Conservation (phyloP, 2,888 invertebrate species). For the Dicranocentrus wangi region DNA sequence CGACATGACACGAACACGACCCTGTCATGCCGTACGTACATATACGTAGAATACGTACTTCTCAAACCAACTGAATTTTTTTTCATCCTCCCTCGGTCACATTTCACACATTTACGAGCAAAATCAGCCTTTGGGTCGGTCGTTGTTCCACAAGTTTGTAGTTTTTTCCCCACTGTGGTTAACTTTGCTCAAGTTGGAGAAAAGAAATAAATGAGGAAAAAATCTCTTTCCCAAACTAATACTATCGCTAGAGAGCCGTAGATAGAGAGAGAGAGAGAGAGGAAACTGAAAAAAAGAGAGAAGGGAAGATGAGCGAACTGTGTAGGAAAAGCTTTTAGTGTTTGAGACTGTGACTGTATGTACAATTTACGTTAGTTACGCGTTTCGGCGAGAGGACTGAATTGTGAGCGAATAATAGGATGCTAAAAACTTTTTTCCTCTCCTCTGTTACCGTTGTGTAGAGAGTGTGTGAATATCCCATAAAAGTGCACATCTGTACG, state of each 20-base stretch:
- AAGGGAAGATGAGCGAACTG: slow-evolving; percentile 32
- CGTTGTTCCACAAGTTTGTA: slow-evolving; percentile 4
- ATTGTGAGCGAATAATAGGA: slow-evolving; percentile 22
- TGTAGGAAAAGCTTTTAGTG: not conserved
- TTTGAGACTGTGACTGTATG: too few species aligned
- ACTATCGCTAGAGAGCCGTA: too few species aligned
- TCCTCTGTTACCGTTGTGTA: not conserved
- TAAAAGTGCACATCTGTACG: slow-evolving; percentile 48
- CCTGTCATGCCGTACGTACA: slow-evolving; percentile 3
- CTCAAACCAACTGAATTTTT: not conserved
- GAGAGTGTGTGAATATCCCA: slow-evolving; percentile 48
- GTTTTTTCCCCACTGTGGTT: slow-evolving; percentile 2
- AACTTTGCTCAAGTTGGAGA: slow-evolving; percentile 5
- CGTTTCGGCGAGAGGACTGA: not conserved
- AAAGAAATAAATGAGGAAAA: slow-evolving; percentile 29
- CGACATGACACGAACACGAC: slow-evolving; percentile 21
- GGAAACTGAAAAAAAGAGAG: slow-evolving; percentile 1
- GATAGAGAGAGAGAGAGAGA: not conserved
- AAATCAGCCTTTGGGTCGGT: slow-evolving; percentile 15
- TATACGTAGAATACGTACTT: not conserved
- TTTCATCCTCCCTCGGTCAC: not conserved
- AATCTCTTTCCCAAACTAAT: not conserved
- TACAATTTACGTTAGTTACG: not conserved
- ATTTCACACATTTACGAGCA: slow-evolving; percentile 11
- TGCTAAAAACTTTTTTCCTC: slow-evolving; percentile 27